phyloP scores from a whole-genome alignment of 2,113 vertebrate genomes.

The Xenus cinereus region DNA sequence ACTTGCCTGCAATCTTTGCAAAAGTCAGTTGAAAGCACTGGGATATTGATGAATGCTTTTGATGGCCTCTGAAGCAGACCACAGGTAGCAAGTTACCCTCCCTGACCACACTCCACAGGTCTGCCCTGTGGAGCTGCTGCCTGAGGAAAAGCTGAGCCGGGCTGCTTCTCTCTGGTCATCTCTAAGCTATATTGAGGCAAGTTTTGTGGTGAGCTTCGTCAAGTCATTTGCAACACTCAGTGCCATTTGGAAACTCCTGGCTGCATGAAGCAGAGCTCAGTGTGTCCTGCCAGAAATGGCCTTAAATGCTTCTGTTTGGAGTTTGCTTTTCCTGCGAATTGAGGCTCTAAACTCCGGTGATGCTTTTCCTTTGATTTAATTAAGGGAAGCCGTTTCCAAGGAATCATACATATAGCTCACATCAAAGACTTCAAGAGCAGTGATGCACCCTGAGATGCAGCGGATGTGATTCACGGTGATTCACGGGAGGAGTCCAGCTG shows the following conservation, averaged over 20 bases:
- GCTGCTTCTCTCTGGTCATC: background rate
- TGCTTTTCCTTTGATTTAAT: slow-evolving; percentile 40
- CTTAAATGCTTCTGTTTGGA: background rate
- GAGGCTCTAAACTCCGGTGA: background rate
- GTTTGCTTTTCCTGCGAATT: background rate
- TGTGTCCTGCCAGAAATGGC: background rate
- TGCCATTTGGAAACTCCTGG: background rate
- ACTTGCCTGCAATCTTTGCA: background rate
- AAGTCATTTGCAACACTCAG: background rate
- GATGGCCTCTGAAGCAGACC: background rate
- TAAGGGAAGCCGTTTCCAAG: slow-evolving; percentile 18
- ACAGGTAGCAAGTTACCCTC: background rate
- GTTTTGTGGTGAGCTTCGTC: background rate
- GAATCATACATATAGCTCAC: background rate
- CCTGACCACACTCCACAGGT: background rate
- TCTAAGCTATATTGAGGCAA: background rate
- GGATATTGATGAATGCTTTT: background rate
- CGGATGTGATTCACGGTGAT: background rate
- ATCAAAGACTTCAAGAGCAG: background rate
- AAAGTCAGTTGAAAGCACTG: background rate
- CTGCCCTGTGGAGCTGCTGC: background rate
- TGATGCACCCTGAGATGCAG: background rate
- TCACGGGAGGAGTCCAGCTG: background rate
- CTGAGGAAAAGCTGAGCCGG: background rate
- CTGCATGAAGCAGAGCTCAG: background rate